Base-by-base conservation (phyloP, 2,797 vertebrate species). In the Syngnathus acus region DNA sequence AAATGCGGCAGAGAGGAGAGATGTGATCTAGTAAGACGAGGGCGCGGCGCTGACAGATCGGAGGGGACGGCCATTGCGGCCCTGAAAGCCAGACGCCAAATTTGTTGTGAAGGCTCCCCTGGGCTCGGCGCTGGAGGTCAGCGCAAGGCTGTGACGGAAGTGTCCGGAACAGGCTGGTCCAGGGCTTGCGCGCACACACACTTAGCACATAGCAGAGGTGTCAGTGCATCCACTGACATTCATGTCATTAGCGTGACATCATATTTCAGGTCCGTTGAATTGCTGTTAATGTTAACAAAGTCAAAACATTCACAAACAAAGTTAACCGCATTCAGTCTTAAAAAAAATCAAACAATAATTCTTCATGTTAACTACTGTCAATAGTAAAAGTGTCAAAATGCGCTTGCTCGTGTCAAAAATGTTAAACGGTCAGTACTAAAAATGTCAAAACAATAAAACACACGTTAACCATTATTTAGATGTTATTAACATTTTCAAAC, bases 41-140 rank as follows among this genome's bases (percentile, higher is more conserved):
- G 85, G 75, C 79, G 73, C 81, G 6, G 76, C 23, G 66, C 70
- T 91, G 90, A 92, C 88, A 71, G 88, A 91, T 90, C 72, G 76
- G 88, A 91, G 79, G 78, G 86, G 89, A 91, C 86, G 86, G 89
- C 86, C 84, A 80, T 88, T 74, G 87, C 83, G 69, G 79, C 81
- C 68, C 78, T 80, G 85, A 80, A 84, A 88, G 85, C 69, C 77
- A 84, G 81, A 87, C 75, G 80, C 84, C 85, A 90, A 89, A 92
- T 91, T 81, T 85, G 86, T 90, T 88, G 87, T 90, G 90, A 92
- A 90, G 86, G 86, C 85, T 88, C 90, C 91, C 88, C 85, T 75
- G 87, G 88, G 90, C 88, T 81, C 75, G 77, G 64, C 71, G 72
- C 74, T 85, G 84, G 88, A 90, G 89, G 89, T 93, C 89, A 90